Base-by-base conservation (phyloP, 2,797 vertebrate species). In the Lagodon rhomboides region DNA sequence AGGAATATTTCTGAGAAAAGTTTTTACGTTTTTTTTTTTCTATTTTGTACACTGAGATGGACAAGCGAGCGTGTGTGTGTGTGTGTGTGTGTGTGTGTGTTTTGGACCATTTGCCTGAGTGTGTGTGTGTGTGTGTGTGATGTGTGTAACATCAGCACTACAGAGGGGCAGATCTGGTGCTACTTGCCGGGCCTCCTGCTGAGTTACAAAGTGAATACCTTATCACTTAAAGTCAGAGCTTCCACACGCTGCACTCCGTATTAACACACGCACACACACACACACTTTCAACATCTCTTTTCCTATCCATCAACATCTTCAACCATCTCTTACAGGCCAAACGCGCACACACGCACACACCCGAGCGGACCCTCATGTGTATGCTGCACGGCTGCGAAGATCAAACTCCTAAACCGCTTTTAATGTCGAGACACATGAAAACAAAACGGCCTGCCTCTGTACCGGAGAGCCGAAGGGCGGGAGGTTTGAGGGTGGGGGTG, bases 191-290 rank as follows among this genome's bases (percentile, higher is more conserved):
- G 54, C 84, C 84, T 68, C 91, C 93, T 81, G 84, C 90, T 92
- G 87, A 78, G 91, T 83, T 91, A 91, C 90, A 93, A 93, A 94
- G 92, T 90, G 89, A 94, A 93, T 90, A 89, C 87, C 90, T 94
- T 93, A 94, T 93, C 92, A 94, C 89, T 90, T 91, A 87, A 89
- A 90, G 91, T 88, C 91, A 94, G 92, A 84, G 86, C 82, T 88
- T 90, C 73, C 84, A 91, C 86, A 74, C 70, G 47, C 74, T 74
- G 18, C 76, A 69, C 78, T 79, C 22, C 76, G 62, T 79, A 88
- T 85, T 87, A 85, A 30, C 50, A 53, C 56, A 41, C 67, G 64
- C 49, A 76, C 62, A 23, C 49, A 67, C 44, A 54, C 62, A 65
- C 55, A 76, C 82, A 55, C 80, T 80, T 77, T 73, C 77, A 79